Evolutionary conservation across 1,140 invertebrate genomes (phyloP), one percentile per base, ranked within the genome.

Genomic region (Caenorhabditis tropicalis): DNA sequence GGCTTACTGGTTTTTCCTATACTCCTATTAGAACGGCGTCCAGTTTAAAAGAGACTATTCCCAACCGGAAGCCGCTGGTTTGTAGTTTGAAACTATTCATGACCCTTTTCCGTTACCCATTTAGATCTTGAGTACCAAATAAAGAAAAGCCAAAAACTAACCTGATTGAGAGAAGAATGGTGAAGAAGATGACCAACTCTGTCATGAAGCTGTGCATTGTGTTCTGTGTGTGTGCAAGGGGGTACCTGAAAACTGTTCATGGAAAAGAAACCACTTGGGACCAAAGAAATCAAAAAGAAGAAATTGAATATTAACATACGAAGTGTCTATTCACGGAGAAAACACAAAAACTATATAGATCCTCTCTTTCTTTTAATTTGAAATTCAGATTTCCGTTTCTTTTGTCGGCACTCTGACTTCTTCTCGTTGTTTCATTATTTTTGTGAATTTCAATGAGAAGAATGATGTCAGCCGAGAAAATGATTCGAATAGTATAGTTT

Each of bases 101-200:
- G n/a, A n/a, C n/a, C n/a, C n/a, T n/a, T n/a, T n/a, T n/a, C n/a
- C n/a, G n/a, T n/a, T n/a, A n/a, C n/a, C n/a, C n/a, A n/a, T n/a
- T n/a, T n/a, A n/a, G n/a, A n/a, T n/a, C n/a, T n/a, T n/a, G n/a
- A n/a, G n/a, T n/a, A n/a, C n/a, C n/a, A n/a, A n/a, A n/a, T n/a
- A n/a, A n/a, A n/a, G n/a, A n/a, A n/a, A n/a, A n/a, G n/a, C n/a
- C 39, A 43, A 36, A 51, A 51, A 29, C 53, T 0, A 33, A 65
- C 58, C 58, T 65, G 58, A 65, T 16, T 33, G 58, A 65, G 2
- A 65, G 58, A 65, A 65, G 29, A 3, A 65, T 36, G 15, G 29
- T 36, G 31, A 65, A 65, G 58, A 65, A 65, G 19, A 65, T 65
- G 58, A 65, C 15, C 58, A 65, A 65, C 36, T 65, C 58, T 16